A percentile compares a stretch with the other conserved stretches of the same genome.
phyloP scores from a whole-genome alignment of 92 coral and sea anemone genomes.

The Porites divaricata region DNA sequence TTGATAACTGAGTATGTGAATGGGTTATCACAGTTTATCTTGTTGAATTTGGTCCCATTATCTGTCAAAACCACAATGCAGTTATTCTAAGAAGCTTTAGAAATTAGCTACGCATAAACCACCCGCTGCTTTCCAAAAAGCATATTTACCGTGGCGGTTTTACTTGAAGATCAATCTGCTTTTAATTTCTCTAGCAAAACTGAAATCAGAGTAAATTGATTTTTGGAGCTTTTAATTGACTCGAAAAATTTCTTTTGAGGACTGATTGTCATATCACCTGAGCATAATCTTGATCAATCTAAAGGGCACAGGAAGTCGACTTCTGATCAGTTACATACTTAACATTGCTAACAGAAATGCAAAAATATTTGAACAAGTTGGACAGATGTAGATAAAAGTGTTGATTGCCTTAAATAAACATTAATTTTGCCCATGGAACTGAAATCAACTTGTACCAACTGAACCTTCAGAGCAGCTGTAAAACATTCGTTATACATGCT shows the following conservation, averaged over 20 bases:
- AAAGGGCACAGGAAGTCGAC: not conserved
- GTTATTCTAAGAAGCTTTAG: conserved; percentile 3
- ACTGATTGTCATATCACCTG: not conserved
- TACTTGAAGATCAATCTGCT: not conserved
- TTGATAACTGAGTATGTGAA: conserved; percentile 21
- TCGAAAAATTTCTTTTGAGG: not conserved
- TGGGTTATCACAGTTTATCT: conserved; percentile 41
- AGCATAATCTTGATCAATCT: not conserved
- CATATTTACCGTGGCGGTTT: conserved; percentile 4
- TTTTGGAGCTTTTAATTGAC: not conserved
- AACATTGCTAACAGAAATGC: not conserved
- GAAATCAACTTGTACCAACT: not conserved
- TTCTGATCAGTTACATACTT: conserved; percentile 2
- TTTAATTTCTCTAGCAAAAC: conserved; percentile 2
- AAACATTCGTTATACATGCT: not conserved
- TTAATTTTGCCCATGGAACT: not conserved
- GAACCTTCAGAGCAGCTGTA: not conserved
- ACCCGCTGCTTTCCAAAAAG: conserved; percentile 18
- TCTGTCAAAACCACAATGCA: conserved; percentile 19
- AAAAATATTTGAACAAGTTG: not conserved
- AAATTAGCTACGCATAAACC: not conserved
- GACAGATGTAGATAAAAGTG: not conserved
- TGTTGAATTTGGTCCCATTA: conserved; percentile 3
- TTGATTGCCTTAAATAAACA: conserved; percentile 11
- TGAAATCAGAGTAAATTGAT: not conserved